phyloP scores from a whole-genome alignment of 2,888 invertebrate genomes.

The Suillia variegata region DNA sequence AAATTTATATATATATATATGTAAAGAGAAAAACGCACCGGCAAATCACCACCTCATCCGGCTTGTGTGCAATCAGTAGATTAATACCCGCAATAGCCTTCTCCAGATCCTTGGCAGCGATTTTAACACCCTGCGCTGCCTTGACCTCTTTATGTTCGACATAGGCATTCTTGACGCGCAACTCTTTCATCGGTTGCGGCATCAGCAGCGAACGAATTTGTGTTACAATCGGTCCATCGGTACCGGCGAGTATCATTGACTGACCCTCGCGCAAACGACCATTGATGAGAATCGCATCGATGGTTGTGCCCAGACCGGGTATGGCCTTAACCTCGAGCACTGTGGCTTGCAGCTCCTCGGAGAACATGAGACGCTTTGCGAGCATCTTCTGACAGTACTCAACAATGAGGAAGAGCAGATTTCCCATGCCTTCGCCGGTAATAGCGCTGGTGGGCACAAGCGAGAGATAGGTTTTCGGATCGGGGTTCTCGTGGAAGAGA shows the following conservation, averaged over 20 bases:
- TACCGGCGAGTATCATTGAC: constrained; percentile 93
- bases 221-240: constrained; percentile 97
- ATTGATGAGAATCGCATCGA: constrained; percentile 98
- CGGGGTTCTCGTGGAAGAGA: constrained; percentile 94
- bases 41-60: constrained; percentile 90
- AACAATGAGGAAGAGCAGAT: constrained; percentile 90
- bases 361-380: constrained; percentile 87
- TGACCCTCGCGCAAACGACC: constrained; percentile 93
- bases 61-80: constrained; percentile 85
- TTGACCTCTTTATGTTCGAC: constrained; percentile 92
- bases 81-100: constrained; percentile 97
- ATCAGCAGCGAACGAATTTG: constrained; percentile 95
- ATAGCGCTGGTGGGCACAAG: constrained; percentile 97
- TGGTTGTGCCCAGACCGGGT: constrained; percentile 95
- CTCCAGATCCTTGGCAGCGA: constrained; percentile 97
- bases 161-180: constrained; percentile 95
- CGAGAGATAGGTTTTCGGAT: constrained; percentile 90
- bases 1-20: no score
- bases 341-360: constrained; percentile 88
- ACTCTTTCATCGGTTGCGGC: constrained; percentile 97
- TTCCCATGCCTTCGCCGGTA: constrained; percentile 98
- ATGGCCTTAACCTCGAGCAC: constrained; percentile 93
- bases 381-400: constrained; percentile 90
- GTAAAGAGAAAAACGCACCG: constrained; percentile 60
- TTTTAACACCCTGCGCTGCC: constrained; percentile 98